These are phyloP conservation scores for Latrodectus geometricus DNA, from an alignment of 1,140 invertebrate species.

Conservation along the genomic window DNA sequence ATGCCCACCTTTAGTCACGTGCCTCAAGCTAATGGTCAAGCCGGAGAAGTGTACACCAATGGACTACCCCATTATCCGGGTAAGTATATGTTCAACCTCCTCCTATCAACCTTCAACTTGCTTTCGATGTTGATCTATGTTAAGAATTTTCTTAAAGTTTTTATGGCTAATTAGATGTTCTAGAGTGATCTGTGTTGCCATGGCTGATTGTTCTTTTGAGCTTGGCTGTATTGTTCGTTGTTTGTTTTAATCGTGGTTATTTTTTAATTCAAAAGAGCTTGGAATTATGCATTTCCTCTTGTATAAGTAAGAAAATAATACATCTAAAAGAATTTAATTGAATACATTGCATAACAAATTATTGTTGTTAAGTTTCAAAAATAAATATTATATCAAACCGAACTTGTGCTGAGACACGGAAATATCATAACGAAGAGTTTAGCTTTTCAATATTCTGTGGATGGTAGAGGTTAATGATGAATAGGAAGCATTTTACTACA, in stretches of 20 bases:
- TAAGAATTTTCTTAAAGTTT: background rate
- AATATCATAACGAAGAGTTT: too few species aligned
- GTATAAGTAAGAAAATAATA: too few species aligned
- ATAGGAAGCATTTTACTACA: too few species aligned
- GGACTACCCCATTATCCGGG: constrained; percentile 93
- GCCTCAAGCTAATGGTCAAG: constrained; percentile 90
- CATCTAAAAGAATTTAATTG: too few species aligned
- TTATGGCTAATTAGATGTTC: background rate
- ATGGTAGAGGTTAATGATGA: too few species aligned
- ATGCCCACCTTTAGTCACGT: constrained; percentile 91
- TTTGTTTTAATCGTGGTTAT: background rate
- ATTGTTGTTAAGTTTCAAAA: too few species aligned
- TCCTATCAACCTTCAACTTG: background rate
- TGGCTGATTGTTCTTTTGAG: constrained; percentile 14
- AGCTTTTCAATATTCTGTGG: too few species aligned
- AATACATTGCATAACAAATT: too few species aligned
- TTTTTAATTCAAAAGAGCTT: background rate
- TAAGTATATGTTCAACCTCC: constrained; percentile 75
- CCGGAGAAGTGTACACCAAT: constrained; percentile 89
- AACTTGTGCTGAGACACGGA: too few species aligned
- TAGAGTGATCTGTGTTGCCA: constrained; percentile 3
- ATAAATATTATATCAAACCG: too few species aligned
- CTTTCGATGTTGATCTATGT: constrained; percentile 31
- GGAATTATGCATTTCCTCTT: too few species aligned
- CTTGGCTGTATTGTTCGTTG: background rate